These are phyloP conservation scores for Chymomyza fuscimana DNA, from an alignment of 2,888 invertebrate genomes.

Conservation along the genomic window DNA sequence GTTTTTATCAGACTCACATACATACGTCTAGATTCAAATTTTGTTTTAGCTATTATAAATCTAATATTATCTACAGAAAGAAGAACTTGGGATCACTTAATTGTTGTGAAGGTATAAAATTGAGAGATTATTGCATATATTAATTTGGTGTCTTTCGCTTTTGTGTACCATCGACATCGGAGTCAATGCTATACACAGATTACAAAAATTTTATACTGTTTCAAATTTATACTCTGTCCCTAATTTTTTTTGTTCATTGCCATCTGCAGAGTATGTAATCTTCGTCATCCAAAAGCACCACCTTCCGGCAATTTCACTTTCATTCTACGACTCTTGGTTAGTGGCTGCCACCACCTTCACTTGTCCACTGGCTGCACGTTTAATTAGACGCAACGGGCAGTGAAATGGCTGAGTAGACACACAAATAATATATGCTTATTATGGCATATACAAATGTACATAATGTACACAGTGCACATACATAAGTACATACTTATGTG, in stretches of 20 bases:
- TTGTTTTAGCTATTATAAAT: too few species aligned
- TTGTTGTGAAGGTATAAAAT: too few species aligned
- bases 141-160: too few species aligned
- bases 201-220: too few species aligned
- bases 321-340: conserved; percentile 49
- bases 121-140: too few species aligned
- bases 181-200: too few species aligned
- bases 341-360: not conserved
- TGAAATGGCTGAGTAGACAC: not conserved
- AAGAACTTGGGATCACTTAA: too few species aligned
- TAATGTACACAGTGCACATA: not conserved
- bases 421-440: not conserved
- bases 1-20: too few species aligned
- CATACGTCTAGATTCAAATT: too few species aligned
- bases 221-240: too few species aligned
- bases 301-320: conserved; percentile 58
- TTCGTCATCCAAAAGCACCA: not conserved
- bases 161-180: too few species aligned
- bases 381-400: conserved; percentile 12
- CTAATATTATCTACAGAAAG: too few species aligned
- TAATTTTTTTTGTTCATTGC: not conserved
- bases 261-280: not conserved
- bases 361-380: conserved; percentile 7
- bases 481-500: not conserved
- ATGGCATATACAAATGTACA: not conserved